Percentiles rank a stretch among this genome's conserved stretches.
phyloP scores from a whole-genome alignment of 2,888 invertebrate genomes.

The Marasmarcha lunaedactyla region DNA sequence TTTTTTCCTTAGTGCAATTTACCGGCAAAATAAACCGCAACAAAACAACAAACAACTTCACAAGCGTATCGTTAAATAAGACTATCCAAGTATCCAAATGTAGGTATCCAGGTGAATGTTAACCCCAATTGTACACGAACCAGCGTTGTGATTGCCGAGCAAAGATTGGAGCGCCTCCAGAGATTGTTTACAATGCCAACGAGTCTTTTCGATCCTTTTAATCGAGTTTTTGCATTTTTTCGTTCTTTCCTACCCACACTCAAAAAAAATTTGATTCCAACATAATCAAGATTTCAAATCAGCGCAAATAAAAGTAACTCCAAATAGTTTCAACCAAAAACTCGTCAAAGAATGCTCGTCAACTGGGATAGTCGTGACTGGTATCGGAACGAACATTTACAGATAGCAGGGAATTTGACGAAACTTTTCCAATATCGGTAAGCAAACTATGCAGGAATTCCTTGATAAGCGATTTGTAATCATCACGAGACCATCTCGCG shows the following conservation, averaged over 20 bases:
- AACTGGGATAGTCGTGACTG: slow-evolving; percentile 35
- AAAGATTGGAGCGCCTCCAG: slow-evolving; percentile 33
- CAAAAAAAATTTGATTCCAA: too few species aligned
- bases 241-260: too few species aligned
- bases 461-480: slow-evolving; percentile 63
- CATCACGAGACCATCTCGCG: slow-evolving; percentile 27
- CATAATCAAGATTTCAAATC: too few species aligned
- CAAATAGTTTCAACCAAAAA: slow-evolving; percentile 10
- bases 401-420: slow-evolving; percentile 28
- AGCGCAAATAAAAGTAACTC: too few species aligned
- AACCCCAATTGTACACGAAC: not conserved
- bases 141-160: slow-evolving; percentile 29
- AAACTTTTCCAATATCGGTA: slow-evolving; percentile 56
- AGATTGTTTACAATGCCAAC: slow-evolving; percentile 43
- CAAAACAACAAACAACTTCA: too few species aligned
- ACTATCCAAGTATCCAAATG: too few species aligned
- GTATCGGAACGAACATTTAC: slow-evolving; percentile 39
- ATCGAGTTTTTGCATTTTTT: slow-evolving; percentile 43
- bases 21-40: too few species aligned
- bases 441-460: slow-evolving; percentile 38
- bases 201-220: slow-evolving; percentile 48
- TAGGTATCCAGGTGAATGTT: not conserved
- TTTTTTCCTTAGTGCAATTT: too few species aligned
- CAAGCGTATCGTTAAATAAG: too few species aligned
- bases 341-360: slow-evolving; percentile 21